Conservation (phyloP, 2,888 invertebrate species). For the Nomada goodeniana region DNA sequence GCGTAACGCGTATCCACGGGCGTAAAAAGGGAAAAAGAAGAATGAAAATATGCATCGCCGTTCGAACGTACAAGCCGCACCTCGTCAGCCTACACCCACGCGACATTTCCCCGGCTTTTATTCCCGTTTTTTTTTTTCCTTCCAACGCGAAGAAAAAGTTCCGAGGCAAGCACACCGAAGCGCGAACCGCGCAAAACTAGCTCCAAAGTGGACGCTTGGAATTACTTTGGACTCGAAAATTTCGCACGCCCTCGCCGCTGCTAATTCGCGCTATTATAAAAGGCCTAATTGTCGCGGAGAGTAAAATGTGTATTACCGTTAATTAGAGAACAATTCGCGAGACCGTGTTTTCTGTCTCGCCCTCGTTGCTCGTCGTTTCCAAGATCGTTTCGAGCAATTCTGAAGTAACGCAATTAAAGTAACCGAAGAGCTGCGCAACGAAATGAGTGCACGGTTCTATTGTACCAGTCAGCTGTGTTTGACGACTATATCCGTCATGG, state of each 20-base stretch:
- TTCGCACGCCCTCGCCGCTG: background rate
- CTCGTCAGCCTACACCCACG: conserved; percentile 8
- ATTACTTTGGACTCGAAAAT: conserved; percentile 1
- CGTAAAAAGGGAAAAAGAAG: background rate
- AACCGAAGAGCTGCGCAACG: no score
- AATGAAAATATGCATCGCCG: background rate
- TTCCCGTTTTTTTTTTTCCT: conserved; percentile 45
- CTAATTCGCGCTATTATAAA: no score
- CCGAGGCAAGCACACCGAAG: background rate
- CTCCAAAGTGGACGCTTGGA: background rate
- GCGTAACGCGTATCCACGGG: background rate
- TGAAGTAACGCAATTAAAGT: no score
- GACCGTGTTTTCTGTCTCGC: no score
- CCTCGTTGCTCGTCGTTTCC: no score
- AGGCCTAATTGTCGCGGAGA: no score
- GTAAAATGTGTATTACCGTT: no score
- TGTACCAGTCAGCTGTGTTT: no score
- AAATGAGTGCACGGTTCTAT: no score
- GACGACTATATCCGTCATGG: no score
- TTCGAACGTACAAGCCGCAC: conserved; percentile 35
- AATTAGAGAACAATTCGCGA: no score
- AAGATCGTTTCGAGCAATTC: no score
- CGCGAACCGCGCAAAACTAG: background rate
- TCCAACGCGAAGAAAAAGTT: conserved; percentile 21
- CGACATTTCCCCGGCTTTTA: conserved; percentile 50